These are phyloP conservation scores for Gallirallus australis DNA, from an alignment of 2,797 vertebrate genomes.

Conservation along the genomic window DNA sequence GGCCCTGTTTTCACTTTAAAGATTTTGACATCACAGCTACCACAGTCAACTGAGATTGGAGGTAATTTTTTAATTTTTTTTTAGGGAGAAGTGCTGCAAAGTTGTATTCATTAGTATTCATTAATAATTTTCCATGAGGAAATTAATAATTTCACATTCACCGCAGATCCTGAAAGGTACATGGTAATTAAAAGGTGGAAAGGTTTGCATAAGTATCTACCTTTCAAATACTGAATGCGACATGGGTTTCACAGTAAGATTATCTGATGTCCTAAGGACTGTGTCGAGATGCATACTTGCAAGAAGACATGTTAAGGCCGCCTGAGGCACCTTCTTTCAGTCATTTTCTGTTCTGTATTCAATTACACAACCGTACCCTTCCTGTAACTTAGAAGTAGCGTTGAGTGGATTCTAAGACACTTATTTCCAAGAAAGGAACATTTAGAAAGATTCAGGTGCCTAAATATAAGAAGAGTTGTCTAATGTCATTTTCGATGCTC, in stretches of 20 bases:
- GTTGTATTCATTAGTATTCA: slow-evolving; percentile 32
- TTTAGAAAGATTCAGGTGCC: slow-evolving; percentile 58
- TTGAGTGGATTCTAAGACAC: slow-evolving; percentile 35
- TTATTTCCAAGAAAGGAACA: slow-evolving; percentile 60
- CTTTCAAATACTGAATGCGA: neutral
- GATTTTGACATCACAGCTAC: neutral
- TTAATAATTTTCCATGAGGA: slow-evolving; percentile 36
- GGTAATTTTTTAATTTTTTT: neutral
- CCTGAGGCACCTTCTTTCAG: slow-evolving; percentile 21
- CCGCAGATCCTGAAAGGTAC: slow-evolving; percentile 12
- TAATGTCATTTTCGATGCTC: slow-evolving; percentile 66
- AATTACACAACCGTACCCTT: slow-evolving; percentile 8
- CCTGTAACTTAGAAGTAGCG: slow-evolving; percentile 27
- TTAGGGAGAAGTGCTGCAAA: neutral
- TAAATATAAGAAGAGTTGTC: slow-evolving; percentile 57
- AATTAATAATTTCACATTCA: slow-evolving; percentile 32
- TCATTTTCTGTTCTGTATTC: slow-evolving; percentile 52
- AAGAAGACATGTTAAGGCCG: slow-evolving; percentile 14
- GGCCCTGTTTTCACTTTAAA: neutral
- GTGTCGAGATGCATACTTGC: neutral
- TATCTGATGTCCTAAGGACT: neutral
- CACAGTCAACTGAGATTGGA: neutral
- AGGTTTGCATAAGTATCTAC: neutral
- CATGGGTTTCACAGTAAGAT: neutral
- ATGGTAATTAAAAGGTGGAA: slow-evolving; percentile 35